Evolutionary conservation across 35 echinoderm and acorn worm species (phyloP), one percentile per base, ranked within the genome.

Genomic region (Apostichopus californicus): DNA sequence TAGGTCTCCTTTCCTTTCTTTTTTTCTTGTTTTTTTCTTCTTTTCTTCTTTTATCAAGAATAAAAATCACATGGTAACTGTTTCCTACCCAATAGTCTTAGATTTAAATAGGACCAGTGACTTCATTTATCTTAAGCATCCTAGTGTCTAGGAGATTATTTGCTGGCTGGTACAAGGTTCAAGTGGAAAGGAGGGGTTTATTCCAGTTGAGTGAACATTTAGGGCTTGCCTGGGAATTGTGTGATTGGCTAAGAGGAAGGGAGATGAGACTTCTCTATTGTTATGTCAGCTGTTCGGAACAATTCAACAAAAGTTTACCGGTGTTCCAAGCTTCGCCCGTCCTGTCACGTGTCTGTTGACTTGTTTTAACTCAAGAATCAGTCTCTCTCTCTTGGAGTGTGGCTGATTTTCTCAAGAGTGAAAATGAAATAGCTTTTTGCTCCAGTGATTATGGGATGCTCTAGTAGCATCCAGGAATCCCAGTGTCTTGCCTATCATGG

Each of bases 151-250:
- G 17, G n/a, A 75, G 17, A 6, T 75, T n/a, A 21, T 75, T 75
- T 68, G 64, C 64, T 75, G 9, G 9, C 8, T 9, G 57, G 81
- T 85, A 59, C 81, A 85, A 58, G 55, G 81, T 85, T 85, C 81
- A 85, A 85, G 81, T 85, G 14, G 81, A 81, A 55, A 24, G 57
- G 55, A 58, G 81, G 55, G 81, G 54, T 85, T 85, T 85, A 85
- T 85, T 85, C 81, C 52, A 55, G 54, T 85, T 85, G 81, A 23
- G 54, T 85, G 55, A 85, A 13, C n/a, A 55, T 8, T 83, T 56
- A 55, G 6, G 55, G 12, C 80, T 83, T 46, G 52, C 81, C 81
- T 85, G 81, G 81, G 81, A 85, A 85, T 85, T 58, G 1, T 21
- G 14, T 75, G 11, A n/a, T 75, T 75, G 17, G n/a, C 71, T 20